These are phyloP conservation scores for Oostethus manadensis DNA, from an alignment of 2,113 vertebrate species.

Conservation along the genomic window DNA sequence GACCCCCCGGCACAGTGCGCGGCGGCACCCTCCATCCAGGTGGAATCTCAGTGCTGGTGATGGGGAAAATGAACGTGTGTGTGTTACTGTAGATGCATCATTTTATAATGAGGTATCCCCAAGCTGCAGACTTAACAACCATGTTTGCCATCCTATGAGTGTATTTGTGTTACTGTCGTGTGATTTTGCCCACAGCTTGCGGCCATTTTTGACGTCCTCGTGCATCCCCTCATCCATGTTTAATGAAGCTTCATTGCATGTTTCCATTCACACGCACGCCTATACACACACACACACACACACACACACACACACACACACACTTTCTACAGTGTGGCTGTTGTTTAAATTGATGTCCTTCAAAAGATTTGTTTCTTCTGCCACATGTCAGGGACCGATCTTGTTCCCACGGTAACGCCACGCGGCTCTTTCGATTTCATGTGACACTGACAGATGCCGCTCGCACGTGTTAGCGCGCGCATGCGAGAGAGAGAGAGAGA, in stretches of 20 bases:
- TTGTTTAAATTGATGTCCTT: too few relatives aligned
- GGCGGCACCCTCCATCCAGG: constrained; percentile 12
- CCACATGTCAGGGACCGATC: constrained; percentile 9
- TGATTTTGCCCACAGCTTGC: neutral
- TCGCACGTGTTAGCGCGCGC: neutral
- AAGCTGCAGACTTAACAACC: too few relatives aligned
- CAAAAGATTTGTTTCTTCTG: neutral
- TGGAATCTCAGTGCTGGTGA: neutral
- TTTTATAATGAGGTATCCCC: neutral
- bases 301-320: too few relatives aligned
- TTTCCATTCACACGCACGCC: constrained; percentile 51
- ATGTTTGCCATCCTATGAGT: too few relatives aligned
- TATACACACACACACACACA: too few relatives aligned
- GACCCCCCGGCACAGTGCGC: constrained; percentile 34
- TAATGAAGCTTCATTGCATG: constrained; percentile 45
- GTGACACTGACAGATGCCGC: neutral
- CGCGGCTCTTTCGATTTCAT: neutral
- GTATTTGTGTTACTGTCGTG: too few relatives aligned
- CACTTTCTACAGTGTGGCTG: neutral
- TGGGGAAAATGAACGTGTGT: neutral
- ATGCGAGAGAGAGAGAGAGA: too few relatives aligned
- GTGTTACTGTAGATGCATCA: neutral
- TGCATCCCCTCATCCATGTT: neutral
- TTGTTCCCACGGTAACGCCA: constrained; percentile 7
- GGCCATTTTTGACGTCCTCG: constrained; percentile 1